Evolutionary conservation across 2,113 vertebrate genomes (phyloP), one percentile per base, ranked within the genome.

Genomic region (Grus americana): DNA sequence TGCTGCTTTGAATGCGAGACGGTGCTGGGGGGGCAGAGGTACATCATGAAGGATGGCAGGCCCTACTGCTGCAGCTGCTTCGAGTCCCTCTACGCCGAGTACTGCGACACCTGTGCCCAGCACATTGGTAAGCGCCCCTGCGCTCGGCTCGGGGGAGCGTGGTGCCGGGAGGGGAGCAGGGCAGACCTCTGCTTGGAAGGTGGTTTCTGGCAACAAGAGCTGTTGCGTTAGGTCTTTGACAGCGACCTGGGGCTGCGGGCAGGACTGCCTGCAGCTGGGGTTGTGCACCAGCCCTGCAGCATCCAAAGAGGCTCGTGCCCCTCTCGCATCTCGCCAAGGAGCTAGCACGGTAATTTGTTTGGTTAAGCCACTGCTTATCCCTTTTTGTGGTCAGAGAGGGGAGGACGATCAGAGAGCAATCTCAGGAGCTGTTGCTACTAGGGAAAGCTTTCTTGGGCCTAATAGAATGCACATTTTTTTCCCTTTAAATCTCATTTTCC

Each of bases 41-140:
- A 99, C 98, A 99, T 99, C 98, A 99, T 99, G 99, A 99, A 99
- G 98, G 99, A 99, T 8, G 99, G 99, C 22, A 97, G 99, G 23
- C 99, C 99, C 29, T 99, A 99, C 98, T 99, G 99, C 97, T 99
- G 99, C 98, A 98, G 98, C 98, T 99, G 99, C 97, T 99, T 99
- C 3, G 99, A 99, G 98, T 99, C 99, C 67, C 98, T 99, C 85
- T 99, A 99, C 3, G 99, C 99, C 0, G 99, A 99, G 92, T 99
- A 99, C 96, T 99, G 99, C 6, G 99, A 99, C 97, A 99, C 99
- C 93, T 99, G 99, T 5, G 99, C 99, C 84, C 99, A 99, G 34
- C 99, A 99, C 95, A 99, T 99, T 42, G 99, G 99, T 99, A 98
- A 73, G 98, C 89, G 42, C 10, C 23, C 18, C 61, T 19, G 14